A percentile compares a stretch with the other conserved stretches of the same genome.
Evolutionary conservation across 2,113 vertebrate genomes (phyloP).

Genomic region (Neodon shergylaensis): DNA sequence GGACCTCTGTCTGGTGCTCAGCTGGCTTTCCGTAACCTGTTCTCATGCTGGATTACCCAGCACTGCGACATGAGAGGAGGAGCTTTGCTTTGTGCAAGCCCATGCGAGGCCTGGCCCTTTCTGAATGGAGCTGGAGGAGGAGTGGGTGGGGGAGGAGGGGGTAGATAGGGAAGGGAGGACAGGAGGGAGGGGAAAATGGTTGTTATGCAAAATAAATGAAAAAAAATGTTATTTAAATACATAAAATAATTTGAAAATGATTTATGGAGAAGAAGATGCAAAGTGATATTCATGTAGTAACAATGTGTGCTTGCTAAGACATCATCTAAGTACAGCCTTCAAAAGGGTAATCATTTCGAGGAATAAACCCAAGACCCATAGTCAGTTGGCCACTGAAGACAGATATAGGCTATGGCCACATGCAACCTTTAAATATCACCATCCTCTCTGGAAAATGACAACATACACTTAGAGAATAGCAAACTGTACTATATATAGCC

Average conservation of each 20-base stretch:
- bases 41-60: too few relatives aligned
- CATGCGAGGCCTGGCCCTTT: too few relatives aligned
- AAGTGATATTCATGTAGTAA: background rate
- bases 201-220: too few relatives aligned
- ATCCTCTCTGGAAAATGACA: constrained; percentile 3
- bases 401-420: background rate
- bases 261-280: constrained; percentile 3
- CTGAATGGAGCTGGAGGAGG: too few relatives aligned
- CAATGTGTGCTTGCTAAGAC: background rate
- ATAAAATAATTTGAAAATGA: constrained; percentile 12
- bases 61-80: too few relatives aligned
- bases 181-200: too few relatives aligned
- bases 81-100: too few relatives aligned
- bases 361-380: constrained; percentile 20
- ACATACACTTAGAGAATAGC: background rate
- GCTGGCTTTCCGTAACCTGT: too few relatives aligned
- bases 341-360: background rate
- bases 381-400: background rate
- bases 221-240: too few relatives aligned
- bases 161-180: too few relatives aligned
- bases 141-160: too few relatives aligned
- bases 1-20: too few relatives aligned
- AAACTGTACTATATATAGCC: background rate
- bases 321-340: background rate
- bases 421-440: constrained; percentile 19